Evolutionary conservation across 2,888 invertebrate genomes (phyloP).

Genomic region (Drosophila affinis): DNA sequence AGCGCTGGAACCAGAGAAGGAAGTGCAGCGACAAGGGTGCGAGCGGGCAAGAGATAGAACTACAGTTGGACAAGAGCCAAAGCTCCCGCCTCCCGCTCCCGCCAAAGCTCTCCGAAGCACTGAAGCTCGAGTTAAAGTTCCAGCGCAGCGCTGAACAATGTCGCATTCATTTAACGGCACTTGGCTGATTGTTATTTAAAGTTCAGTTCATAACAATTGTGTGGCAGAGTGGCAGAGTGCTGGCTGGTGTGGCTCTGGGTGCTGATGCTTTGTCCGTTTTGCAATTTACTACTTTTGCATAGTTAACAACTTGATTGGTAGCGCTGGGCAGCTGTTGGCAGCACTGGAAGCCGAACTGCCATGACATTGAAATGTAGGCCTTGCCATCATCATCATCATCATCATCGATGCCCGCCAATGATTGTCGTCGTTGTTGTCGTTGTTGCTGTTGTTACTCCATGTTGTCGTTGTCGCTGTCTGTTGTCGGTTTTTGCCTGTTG

Average conservation of each 20-base stretch:
- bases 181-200: conserved; percentile 78
- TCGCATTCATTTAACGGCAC: conserved; percentile 78
- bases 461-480: conserved; percentile 50
- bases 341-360: conserved; percentile 1
- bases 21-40: background rate
- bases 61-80: conserved; percentile 22
- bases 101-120: conserved; percentile 14
- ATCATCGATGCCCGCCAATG: conserved; percentile 77
- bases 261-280: conserved; percentile 45
- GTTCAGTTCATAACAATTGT: conserved; percentile 75
- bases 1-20: conserved; percentile 24
- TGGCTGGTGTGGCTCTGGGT: conserved; percentile 29
- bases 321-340: conserved; percentile 68
- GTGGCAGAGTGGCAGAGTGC: background rate
- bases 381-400: conserved; percentile 34
- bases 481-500: conserved; percentile 24
- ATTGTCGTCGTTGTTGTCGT: conserved; percentile 57
- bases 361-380: conserved; percentile 79
- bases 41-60: conserved; percentile 15
- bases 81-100: no score
- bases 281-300: conserved; percentile 73
- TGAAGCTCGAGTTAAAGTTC: conserved; percentile 22
- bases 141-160: conserved; percentile 57
- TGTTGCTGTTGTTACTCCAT: conserved; percentile 43
- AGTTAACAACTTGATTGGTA: conserved; percentile 77